Evolutionary conservation across 1,140 invertebrate genomes (phyloP).

Genomic region (Musca domestica): DNA sequence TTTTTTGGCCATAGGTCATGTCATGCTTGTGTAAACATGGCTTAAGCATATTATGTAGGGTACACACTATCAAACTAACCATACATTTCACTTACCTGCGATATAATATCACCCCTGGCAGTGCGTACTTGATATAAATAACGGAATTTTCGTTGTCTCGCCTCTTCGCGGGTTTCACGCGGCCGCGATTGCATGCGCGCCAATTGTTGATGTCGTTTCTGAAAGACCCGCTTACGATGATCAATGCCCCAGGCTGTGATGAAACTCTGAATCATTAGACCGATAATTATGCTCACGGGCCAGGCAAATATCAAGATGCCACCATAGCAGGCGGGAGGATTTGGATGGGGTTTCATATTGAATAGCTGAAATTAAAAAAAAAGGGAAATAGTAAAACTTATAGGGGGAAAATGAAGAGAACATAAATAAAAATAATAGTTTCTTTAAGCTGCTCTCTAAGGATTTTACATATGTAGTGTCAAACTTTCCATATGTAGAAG

Average conservation of each 20-base stretch:
- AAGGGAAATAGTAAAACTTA: no score
- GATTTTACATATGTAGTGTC: no score
- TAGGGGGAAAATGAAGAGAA: no score
- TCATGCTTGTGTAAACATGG: no score
- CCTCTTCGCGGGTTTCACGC: constrained; percentile 71
- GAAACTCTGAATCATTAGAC: constrained; percentile 53
- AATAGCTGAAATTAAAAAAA: constrained; percentile 35
- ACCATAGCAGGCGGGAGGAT: constrained; percentile 51
- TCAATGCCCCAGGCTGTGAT: constrained; percentile 53
- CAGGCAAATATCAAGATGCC: constrained; percentile 49
- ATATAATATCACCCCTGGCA: constrained; percentile 84
- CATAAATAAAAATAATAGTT: no score
- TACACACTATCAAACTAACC: no score
- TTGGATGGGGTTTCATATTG: constrained; percentile 48
- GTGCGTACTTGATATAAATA: constrained; percentile 87
- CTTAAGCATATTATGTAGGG: no score
- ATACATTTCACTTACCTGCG: constrained; percentile 74
- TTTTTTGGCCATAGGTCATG: no score
- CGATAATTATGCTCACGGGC: constrained; percentile 48
- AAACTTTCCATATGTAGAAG: no score
- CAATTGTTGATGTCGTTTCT: constrained; percentile 42
- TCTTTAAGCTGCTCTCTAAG: no score
- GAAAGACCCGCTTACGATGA: constrained; percentile 47
- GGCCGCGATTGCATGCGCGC: constrained; percentile 48
- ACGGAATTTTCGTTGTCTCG: constrained; percentile 78